Conservation (phyloP, 2,888 invertebrate species). For the Galeruca laticollis region DNA sequence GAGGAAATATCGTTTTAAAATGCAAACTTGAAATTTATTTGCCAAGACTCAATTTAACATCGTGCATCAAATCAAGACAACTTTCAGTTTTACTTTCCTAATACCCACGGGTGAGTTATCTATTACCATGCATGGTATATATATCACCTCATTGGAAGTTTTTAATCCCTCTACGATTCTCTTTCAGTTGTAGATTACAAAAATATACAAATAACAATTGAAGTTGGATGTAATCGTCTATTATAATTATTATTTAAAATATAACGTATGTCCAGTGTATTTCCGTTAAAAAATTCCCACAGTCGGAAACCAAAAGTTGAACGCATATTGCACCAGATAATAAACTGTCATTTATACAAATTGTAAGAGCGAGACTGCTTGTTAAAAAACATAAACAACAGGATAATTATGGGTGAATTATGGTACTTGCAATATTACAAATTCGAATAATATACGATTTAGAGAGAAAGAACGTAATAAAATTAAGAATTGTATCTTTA, state of each 20-base stretch:
- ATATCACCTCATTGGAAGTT: not conserved
- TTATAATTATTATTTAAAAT: not conserved
- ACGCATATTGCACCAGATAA: conserved; percentile 50
- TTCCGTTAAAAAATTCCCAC: conserved; percentile 48
- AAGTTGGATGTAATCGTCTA: too few relatives aligned
- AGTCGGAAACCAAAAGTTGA: conserved; percentile 47
- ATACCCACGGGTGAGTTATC: not conserved
- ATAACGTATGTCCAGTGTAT: conserved; percentile 42
- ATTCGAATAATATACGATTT: not conserved
- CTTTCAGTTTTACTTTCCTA: conserved; percentile 18
- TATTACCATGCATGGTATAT: not conserved
- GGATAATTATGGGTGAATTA: conserved; percentile 25
- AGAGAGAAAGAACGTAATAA: not conserved
- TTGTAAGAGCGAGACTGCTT: conserved; percentile 25
- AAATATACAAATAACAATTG: too few relatives aligned
- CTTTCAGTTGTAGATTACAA: too few relatives aligned
- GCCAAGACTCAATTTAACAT: conserved; percentile 4
- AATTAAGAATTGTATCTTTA: not conserved
- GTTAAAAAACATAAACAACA: conserved; percentile 20
- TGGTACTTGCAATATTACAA: not conserved
- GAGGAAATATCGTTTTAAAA: conserved; percentile 22
- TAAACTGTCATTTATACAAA: conserved; percentile 41
- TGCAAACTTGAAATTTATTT: conserved; percentile 4
- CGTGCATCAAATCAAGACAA: conserved; percentile 2
- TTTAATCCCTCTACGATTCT: too few relatives aligned